Evolutionary conservation across 2,888 invertebrate genomes (phyloP), one percentile per base, ranked within the genome.

Genomic region (Automeris io): DNA sequence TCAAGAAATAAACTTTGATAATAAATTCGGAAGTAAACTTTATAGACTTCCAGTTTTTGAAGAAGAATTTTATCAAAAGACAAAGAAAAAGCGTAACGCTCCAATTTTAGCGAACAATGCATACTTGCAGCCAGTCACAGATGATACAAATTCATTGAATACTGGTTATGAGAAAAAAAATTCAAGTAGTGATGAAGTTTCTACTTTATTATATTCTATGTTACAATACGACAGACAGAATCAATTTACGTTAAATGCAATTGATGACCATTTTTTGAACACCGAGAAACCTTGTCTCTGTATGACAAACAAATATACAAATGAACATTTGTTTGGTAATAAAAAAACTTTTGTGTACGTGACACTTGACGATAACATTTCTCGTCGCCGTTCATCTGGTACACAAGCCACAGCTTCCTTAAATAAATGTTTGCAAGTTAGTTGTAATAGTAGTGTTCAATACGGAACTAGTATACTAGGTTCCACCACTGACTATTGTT

Each of bases 351-450:
- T 64, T 2, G 78, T 82, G 16, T 83, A 68, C 33, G 71, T 82
- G 74, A 73, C 75, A 24, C 49, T 80, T 33, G 64, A 62, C 26
- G 51, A 73, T 43, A 61, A 77, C 35, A 52, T 50, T 39, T 54
- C 42, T 41, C 54, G 35, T 16, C 51, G 41, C 43, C 61, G 56
- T 18, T 57, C 63, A 23, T 72, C 71, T 21, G 72, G 74, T 22
- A 76, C 85, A 13, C 85, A 86, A 51, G 85, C 85, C n/a, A 81
- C 83, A 31, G 82, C 77, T 41, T 74, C 74, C 6, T 57, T 86
- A 19, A 85, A 86, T 51, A 86, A 86, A 62, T 81, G 82, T 48
- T 61, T 83, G 40, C 85, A 86, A 66, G 76, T 70, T 23, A 41
- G 48, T 24, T 41, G 38, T 33, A 43, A 46, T 41, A 45, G 37